These are phyloP conservation scores for Neodiprion pinetum DNA, from an alignment of 1,140 invertebrate genomes.

Conservation along the genomic window DNA sequence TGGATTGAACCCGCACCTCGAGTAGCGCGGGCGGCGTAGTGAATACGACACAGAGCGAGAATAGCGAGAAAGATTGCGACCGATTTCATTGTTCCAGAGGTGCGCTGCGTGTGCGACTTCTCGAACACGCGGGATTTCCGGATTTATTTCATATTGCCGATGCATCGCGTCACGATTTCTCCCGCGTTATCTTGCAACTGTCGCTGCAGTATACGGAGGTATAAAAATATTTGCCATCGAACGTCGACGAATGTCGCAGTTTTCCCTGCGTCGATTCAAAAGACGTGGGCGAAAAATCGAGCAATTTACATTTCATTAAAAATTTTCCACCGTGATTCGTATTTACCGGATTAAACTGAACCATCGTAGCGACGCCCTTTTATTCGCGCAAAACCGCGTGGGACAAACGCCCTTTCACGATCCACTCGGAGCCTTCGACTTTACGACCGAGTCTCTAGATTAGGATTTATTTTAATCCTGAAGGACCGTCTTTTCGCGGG, in stretches of 20 bases:
- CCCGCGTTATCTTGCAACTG: background rate
- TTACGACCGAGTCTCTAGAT: background rate
- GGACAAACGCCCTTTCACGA: background rate
- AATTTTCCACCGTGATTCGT: too few relatives aligned
- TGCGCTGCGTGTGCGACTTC: background rate
- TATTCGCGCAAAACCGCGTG: background rate
- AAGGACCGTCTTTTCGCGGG: constrained; percentile 1
- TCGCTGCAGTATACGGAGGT: too few relatives aligned
- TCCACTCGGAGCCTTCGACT: background rate
- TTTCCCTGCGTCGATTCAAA: too few relatives aligned
- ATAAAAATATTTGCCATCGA: too few relatives aligned
- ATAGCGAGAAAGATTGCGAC: background rate
- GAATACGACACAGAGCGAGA: background rate
- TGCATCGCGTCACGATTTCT: background rate
- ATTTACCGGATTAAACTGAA: too few relatives aligned
- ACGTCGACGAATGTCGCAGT: too few relatives aligned
- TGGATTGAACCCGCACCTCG: too few relatives aligned
- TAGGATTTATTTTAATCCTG: constrained; percentile 1
- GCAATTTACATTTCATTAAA: too few relatives aligned
- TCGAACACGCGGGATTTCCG: background rate
- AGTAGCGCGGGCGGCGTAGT: background rate
- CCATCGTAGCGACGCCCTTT: too few relatives aligned
- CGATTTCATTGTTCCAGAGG: background rate
- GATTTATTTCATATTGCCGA: background rate
- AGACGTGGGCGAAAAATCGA: too few relatives aligned